phyloP scores from a whole-genome alignment of 2,113 vertebrate species.

The Dendrocopos noguchii region DNA sequence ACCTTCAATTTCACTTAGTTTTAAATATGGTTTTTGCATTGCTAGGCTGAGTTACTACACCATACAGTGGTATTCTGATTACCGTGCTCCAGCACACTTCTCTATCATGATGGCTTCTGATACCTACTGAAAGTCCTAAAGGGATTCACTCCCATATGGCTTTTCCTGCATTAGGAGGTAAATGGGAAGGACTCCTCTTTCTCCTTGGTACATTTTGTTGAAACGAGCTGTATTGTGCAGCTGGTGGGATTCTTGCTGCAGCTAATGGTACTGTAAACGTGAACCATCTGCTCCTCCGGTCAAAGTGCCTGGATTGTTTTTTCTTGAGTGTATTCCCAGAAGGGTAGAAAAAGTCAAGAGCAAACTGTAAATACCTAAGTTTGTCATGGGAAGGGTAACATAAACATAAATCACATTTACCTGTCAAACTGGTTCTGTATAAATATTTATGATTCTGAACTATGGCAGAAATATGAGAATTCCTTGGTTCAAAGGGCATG shows the following conservation, averaged over 20 bases:
- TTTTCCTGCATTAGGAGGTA: conserved; percentile 43
- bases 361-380: conserved; percentile 42
- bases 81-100: not conserved
- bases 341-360: conserved; percentile 55
- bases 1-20: not conserved
- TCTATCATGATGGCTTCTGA: not conserved
- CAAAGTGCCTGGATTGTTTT: conserved; percentile 28
- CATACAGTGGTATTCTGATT: not conserved
- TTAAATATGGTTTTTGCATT: not conserved
- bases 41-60: not conserved
- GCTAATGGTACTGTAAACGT: conserved; percentile 50
- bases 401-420: conserved; percentile 51
- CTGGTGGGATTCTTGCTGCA: conserved; percentile 42
- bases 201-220: conserved; percentile 12
- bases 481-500: not conserved
- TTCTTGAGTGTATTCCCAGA: not conserved
- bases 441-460: conserved; percentile 46
- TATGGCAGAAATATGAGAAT: conserved; percentile 11
- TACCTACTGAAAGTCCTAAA: not conserved
- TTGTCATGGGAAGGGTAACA: conserved; percentile 23
- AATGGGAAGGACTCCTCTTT: conserved; percentile 32
- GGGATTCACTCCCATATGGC: conserved; percentile 41
- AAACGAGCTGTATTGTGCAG: conserved; percentile 42
- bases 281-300: conserved; percentile 52
- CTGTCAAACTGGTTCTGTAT: conserved; percentile 2